A percentile compares a stretch with the other conserved stretches of the same genome.
These are phyloP conservation scores for Rhabdomys dilectus DNA, from an alignment of 2,113 vertebrate species.

Conservation along the genomic window DNA sequence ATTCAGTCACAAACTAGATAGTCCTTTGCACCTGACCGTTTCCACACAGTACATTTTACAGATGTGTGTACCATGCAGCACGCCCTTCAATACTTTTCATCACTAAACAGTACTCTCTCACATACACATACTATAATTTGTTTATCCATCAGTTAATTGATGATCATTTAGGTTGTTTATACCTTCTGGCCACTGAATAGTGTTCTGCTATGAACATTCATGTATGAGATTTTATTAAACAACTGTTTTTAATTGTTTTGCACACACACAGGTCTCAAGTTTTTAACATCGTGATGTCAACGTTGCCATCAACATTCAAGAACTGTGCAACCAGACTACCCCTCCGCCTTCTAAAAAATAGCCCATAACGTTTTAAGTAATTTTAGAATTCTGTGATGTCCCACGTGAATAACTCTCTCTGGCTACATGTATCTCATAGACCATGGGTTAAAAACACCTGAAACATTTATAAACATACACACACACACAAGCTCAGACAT, in stretches of 20 bases:
- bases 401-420: neutral
- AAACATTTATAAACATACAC: neutral
- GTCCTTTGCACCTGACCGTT: neutral
- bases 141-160: neutral
- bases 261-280: neutral
- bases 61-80: neutral
- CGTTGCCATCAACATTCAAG: neutral
- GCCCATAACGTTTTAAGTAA: neutral
- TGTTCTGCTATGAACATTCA: neutral
- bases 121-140: neutral
- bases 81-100: neutral
- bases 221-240: neutral
- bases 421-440: neutral
- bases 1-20: neutral
- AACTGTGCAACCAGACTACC: neutral
- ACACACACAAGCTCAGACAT: neutral
- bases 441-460: neutral
- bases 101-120: neutral
- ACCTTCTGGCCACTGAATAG: neutral
- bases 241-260: constrained; percentile 1
- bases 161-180: neutral
- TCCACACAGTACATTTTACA: neutral
- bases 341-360: neutral
- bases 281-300: too few relatives aligned
- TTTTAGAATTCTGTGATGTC: neutral